Percentiles rank a stretch among this genome's conserved stretches.
Conservation (phyloP, 2,888 invertebrate genomes). For the Cosmia trapezina region DNA sequence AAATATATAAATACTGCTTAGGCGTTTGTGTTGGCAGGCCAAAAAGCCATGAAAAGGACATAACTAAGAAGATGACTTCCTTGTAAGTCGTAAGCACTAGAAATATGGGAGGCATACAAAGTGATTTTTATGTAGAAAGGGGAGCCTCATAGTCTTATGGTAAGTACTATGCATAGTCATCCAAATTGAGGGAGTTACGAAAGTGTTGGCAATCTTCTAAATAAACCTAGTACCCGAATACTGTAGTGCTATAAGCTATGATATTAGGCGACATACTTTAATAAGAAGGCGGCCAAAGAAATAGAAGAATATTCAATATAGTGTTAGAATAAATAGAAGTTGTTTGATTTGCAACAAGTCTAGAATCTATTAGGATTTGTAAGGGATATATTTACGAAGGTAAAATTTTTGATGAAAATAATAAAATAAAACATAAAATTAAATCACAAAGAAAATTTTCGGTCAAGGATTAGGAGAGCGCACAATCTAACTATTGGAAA, state of each 20-base stretch:
- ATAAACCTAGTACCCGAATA: slow-evolving; percentile 41
- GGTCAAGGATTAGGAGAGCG: slow-evolving; percentile 1
- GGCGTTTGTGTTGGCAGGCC: slow-evolving; percentile 23
- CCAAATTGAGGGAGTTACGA: slow-evolving; percentile 49
- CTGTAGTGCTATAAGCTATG: slow-evolving; percentile 30
- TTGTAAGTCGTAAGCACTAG: slow-evolving; percentile 38
- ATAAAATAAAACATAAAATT: neutral
- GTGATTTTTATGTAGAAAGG: slow-evolving; percentile 53
- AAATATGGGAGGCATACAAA: slow-evolving; percentile 54
- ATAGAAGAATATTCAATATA: slow-evolving; percentile 37
- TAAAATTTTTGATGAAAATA: slow-evolving; percentile 8
- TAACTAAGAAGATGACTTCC: slow-evolving; percentile 15
- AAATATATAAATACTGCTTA: slow-evolving; percentile 20
- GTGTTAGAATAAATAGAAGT: slow-evolving; percentile 45
- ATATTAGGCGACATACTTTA: slow-evolving; percentile 45
- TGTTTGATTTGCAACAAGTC: slow-evolving; percentile 54
- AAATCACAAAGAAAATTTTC: neutral
- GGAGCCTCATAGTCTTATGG: slow-evolving; percentile 47
- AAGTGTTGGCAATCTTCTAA: slow-evolving; percentile 52
- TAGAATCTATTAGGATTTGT: slow-evolving; percentile 34
- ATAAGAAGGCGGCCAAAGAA: slow-evolving; percentile 37
- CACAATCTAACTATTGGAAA: slow-evolving; percentile 14
- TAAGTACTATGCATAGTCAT: slow-evolving; percentile 45
- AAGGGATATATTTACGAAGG: slow-evolving; percentile 10
- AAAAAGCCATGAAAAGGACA: slow-evolving; percentile 25